Evolutionary conservation across 2,888 invertebrate species (phyloP).

Genomic region (Campaea margaritaria): DNA sequence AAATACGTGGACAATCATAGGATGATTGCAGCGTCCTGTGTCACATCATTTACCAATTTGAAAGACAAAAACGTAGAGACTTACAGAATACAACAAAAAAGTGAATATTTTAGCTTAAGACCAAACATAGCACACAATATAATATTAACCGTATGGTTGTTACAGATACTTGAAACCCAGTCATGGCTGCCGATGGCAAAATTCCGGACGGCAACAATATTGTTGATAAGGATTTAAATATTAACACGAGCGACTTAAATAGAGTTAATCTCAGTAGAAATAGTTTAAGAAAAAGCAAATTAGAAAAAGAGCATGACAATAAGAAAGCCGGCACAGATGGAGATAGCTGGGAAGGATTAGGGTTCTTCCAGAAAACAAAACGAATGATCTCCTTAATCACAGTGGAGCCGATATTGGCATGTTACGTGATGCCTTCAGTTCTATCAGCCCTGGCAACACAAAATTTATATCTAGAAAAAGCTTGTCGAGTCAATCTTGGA

Average conservation of each 20-base stretch:
- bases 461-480: slow-evolving; percentile 94
- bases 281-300: slow-evolving; percentile 64
- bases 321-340: slow-evolving; percentile 55
- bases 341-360: slow-evolving; percentile 79
- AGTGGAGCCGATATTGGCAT: slow-evolving; percentile 90
- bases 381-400: slow-evolving; percentile 88
- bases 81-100: background rate
- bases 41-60: slow-evolving; percentile 70
- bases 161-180: slow-evolving; percentile 47
- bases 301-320: slow-evolving; percentile 52
- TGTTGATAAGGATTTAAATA: slow-evolving; percentile 58
- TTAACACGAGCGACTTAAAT: slow-evolving; percentile 70
- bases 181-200: slow-evolving; percentile 67
- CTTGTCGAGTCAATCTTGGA: slow-evolving; percentile 92
- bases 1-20: slow-evolving; percentile 75
- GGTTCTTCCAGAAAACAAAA: slow-evolving; percentile 82
- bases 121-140: background rate
- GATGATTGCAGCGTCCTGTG: slow-evolving; percentile 79
- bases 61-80: slow-evolving; percentile 16
- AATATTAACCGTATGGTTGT: slow-evolving; percentile 48
- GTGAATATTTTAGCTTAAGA: background rate
- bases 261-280: slow-evolving; percentile 66
- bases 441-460: slow-evolving; percentile 91
- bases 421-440: slow-evolving; percentile 88
- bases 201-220: slow-evolving; percentile 58